phyloP scores from a whole-genome alignment of 2,113 vertebrate genomes.

The Callospermophilus lateralis region DNA sequence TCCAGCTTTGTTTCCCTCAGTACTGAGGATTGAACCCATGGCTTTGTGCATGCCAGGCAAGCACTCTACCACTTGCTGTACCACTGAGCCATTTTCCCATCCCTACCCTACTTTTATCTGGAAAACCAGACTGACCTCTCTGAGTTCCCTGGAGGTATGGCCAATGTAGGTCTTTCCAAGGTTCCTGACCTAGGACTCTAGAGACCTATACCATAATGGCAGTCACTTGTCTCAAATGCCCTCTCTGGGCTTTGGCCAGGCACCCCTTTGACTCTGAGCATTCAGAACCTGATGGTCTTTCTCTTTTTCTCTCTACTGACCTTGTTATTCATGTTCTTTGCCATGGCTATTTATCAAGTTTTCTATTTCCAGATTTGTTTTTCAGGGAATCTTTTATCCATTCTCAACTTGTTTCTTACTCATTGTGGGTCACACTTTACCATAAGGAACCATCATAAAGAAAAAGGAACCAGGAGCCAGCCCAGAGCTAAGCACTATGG shows the following conservation, averaged over 20 bases:
- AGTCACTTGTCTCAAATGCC: not conserved
- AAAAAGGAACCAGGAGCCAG: not conserved
- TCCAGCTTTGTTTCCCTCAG: not conserved
- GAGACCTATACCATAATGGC: not conserved
- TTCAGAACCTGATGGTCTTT: not conserved
- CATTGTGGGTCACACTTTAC: not conserved
- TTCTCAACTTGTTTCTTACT: not conserved
- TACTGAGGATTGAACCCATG: too few relatives aligned
- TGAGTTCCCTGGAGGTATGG: not conserved
- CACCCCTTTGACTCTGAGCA: not conserved
- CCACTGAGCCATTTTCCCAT: too few relatives aligned
- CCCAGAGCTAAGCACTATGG: not conserved
- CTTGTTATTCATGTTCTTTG: not conserved
- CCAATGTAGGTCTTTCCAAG: not conserved
- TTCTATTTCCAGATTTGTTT: not conserved
- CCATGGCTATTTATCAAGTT: not conserved
- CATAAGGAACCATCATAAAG: conserved; percentile 8
- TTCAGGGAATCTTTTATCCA: not conserved
- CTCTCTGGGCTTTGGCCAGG: not conserved
- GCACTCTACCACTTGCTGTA: too few relatives aligned
- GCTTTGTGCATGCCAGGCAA: too few relatives aligned
- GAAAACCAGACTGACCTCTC: not conserved
- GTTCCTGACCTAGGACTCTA: not conserved
- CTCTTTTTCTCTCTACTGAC: not conserved
- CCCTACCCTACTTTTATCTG: not conserved